Base-by-base conservation (phyloP, 2,113 vertebrate species). In the Indri indri region DNA sequence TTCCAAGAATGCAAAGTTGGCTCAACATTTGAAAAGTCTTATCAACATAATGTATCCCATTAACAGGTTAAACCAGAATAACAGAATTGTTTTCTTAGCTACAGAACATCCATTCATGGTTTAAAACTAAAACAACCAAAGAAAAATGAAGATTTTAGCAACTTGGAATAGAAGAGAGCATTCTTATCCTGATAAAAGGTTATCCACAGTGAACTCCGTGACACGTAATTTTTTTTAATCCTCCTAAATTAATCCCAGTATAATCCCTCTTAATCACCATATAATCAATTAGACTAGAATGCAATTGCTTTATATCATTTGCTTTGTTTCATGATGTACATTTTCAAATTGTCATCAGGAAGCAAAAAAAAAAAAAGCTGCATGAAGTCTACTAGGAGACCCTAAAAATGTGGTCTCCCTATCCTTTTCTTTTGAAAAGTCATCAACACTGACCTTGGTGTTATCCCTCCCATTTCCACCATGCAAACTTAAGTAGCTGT, bases 11-110 rank as follows among this genome's bases (percentile, higher is more conserved):
- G 61, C 71, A 96, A 91, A 90, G 17, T 87, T 92, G 45, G 66
- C 87, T 96, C 84, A 92, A 71, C 23, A 73, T 90, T 84, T 84
- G 22, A 84, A 87, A 94, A 85, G 12, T 71, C 63, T 81, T 81
- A 8, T 80, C 83, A 47, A 50, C 50, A 23, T 59, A 68, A 80
- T 42, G 8, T 47, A 74, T 47, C 47, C 13, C 5, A 93, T 88
- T 80, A 95, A 70, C n/a, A 74, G n/a, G 37, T 32, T 76, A 86
- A 94, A 59, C 54, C 86, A 40, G 12, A 95, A 52, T 85, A 77
- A 79, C 30, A 32, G n/a, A 74, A 0, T 80, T 42, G 42, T 57
- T 94, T 88, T 91, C 42, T 66, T 85, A 61, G 11, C 37, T 76
- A 77, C 6, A 42, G 50, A 82, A 85, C 59, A 82, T 82, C 8